phyloP scores from a whole-genome alignment of 2,888 invertebrate genomes.

The Camptogramma bilineatum region DNA sequence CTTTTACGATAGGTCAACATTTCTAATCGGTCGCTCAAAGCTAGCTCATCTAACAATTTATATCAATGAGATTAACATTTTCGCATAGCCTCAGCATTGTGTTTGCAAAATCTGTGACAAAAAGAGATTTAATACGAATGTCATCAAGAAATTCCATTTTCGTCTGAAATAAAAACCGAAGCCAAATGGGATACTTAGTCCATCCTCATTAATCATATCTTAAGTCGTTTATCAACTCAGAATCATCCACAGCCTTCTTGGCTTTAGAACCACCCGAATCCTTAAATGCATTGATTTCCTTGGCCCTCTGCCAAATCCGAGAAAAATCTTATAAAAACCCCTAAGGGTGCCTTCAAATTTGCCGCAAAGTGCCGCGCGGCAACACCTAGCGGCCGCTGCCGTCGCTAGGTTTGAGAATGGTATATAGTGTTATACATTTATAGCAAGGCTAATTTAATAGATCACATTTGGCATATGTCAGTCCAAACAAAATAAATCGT shows the following conservation, averaged over 20 bases:
- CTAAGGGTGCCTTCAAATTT: too few species aligned
- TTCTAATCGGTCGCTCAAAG: too few species aligned
- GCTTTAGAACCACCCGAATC: slow-evolving; percentile 33
- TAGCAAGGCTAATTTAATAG: too few species aligned
- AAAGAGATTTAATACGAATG: neutral
- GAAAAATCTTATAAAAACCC: slow-evolving; percentile 40
- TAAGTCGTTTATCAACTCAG: slow-evolving; percentile 33
- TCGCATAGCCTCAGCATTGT: too few species aligned
- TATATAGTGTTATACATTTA: too few species aligned
- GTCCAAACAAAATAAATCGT: too few species aligned
- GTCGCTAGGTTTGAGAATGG: neutral
- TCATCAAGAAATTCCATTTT: slow-evolving; percentile 2
- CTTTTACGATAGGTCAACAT: too few species aligned
- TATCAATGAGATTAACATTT: too few species aligned
- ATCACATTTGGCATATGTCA: too few species aligned
- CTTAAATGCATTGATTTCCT: slow-evolving; percentile 63
- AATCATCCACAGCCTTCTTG: slow-evolving; percentile 32
- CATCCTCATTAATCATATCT: slow-evolving; percentile 35
- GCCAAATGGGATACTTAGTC: slow-evolving; percentile 22
- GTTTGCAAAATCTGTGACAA: neutral
- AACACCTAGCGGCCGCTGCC: too few species aligned
- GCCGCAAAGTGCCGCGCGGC: too few species aligned
- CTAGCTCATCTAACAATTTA: too few species aligned
- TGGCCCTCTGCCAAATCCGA: slow-evolving; percentile 57
- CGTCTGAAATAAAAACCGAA: slow-evolving; percentile 25